Evolutionary conservation across 2,113 vertebrate genomes (phyloP).

Genomic region (Lipophrys pholis): DNA sequence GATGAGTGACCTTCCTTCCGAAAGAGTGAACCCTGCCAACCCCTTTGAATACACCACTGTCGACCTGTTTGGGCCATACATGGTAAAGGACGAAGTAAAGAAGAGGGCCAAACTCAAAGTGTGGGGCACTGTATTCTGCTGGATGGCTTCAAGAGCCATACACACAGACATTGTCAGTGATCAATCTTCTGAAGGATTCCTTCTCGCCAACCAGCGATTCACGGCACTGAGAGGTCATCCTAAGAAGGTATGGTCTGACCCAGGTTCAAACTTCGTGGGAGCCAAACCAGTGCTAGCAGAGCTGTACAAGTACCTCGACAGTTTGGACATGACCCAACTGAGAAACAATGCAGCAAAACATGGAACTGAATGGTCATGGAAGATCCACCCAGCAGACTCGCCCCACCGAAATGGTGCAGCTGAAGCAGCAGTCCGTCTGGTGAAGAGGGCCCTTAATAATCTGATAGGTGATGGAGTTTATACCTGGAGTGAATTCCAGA

Average conservation of each 20-base stretch:
- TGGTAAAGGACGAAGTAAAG: slow-evolving; percentile 25
- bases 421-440: slow-evolving; percentile 37
- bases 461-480: slow-evolving; percentile 11
- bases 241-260: slow-evolving; percentile 39
- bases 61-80: slow-evolving; percentile 39
- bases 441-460: slow-evolving; percentile 34
- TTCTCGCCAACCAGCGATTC: slow-evolving; percentile 25
- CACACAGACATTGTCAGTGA: slow-evolving; percentile 14
- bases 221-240: slow-evolving; percentile 23
- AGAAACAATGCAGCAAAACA: slow-evolving; percentile 8
- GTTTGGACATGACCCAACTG: background rate
- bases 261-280: slow-evolving; percentile 12
- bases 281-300: slow-evolving; percentile 11
- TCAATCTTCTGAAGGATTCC: slow-evolving; percentile 36
- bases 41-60: slow-evolving; percentile 38
- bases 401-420: slow-evolving; percentile 54
- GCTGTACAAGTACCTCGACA: background rate
- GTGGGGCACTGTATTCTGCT: slow-evolving; percentile 14
- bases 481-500: slow-evolving; percentile 33
- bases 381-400: slow-evolving; percentile 41
- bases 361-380: slow-evolving; percentile 33
- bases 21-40: slow-evolving; percentile 1
- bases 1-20: slow-evolving; percentile 27
- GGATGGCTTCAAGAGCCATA: slow-evolving; percentile 36
- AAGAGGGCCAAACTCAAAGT: slow-evolving; percentile 28